phyloP scores from a whole-genome alignment of 1,140 invertebrate genomes.

The Coenobita brevimanus region DNA sequence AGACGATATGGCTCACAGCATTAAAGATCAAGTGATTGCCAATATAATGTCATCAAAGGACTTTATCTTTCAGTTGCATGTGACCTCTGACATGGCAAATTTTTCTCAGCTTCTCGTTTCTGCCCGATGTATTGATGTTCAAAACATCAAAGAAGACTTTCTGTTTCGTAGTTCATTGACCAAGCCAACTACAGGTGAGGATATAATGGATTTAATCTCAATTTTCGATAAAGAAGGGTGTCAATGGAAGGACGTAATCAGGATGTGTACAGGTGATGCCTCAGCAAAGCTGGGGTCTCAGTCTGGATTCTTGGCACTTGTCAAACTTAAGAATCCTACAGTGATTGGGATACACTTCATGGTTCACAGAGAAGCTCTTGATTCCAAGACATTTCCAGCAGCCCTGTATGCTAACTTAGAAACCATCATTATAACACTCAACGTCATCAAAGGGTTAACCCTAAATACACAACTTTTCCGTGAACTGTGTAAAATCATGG shows the following conservation, averaged over 20 bases:
- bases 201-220: neutral
- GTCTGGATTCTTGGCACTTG: no score
- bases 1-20: no score
- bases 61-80: no score
- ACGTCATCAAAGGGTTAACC: neutral
- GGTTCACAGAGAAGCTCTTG: neutral
- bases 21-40: no score
- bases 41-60: no score
- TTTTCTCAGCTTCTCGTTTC: no score
- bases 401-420: neutral
- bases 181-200: neutral
- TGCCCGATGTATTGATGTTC: neutral
- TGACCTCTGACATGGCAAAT: no score
- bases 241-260: neutral
- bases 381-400: no score
- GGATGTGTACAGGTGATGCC: neutral
- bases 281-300: neutral
- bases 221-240: neutral
- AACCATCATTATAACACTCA: neutral
- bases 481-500: neutral
- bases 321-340: no score
- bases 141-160: constrained; percentile 12
- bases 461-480: neutral
- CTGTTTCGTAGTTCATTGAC: constrained; percentile 2
- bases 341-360: no score